phyloP scores from a whole-genome alignment of 2,888 invertebrate genomes.

The Ametastegia equiseti region DNA sequence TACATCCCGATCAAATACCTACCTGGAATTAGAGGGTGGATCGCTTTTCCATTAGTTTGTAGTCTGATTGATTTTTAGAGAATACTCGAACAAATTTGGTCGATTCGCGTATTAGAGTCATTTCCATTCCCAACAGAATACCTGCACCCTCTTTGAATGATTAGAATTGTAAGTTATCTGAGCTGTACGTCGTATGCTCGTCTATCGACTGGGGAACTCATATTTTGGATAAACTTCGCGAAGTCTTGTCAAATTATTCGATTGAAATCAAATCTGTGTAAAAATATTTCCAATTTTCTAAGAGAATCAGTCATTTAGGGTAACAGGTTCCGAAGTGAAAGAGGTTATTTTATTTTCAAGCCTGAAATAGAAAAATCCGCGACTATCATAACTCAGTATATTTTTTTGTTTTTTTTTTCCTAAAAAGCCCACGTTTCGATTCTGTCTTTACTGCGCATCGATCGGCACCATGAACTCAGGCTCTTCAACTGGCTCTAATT shows the following conservation, averaged over 20 bases:
- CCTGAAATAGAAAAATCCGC: neutral
- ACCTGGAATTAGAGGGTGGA: neutral
- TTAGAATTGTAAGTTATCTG: constrained; percentile 14
- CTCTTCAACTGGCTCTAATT: constrained; percentile 45
- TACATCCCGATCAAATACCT: too few species aligned
- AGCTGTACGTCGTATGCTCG: constrained; percentile 25
- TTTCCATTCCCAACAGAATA: neutral
- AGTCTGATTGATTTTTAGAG: neutral
- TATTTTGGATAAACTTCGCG: constrained; percentile 30
- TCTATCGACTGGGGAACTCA: constrained; percentile 34
- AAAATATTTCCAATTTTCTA: neutral
- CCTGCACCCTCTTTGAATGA: constrained; percentile 4
- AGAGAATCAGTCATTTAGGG: neutral
- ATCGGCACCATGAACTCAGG: constrained; percentile 30
- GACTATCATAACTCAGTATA: neutral
- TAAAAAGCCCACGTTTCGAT: neutral
- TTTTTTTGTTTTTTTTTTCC: neutral
- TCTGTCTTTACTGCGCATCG: constrained; percentile 30
- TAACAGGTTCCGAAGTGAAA: neutral
- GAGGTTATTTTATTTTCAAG: neutral
- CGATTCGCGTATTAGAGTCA: neutral
- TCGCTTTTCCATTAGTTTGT: neutral
- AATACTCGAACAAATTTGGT: neutral
- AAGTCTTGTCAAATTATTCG: neutral
- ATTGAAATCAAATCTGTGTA: neutral